phyloP scores from a whole-genome alignment of 2,797 vertebrate genomes.

The Urosaurus nigricauda region DNA sequence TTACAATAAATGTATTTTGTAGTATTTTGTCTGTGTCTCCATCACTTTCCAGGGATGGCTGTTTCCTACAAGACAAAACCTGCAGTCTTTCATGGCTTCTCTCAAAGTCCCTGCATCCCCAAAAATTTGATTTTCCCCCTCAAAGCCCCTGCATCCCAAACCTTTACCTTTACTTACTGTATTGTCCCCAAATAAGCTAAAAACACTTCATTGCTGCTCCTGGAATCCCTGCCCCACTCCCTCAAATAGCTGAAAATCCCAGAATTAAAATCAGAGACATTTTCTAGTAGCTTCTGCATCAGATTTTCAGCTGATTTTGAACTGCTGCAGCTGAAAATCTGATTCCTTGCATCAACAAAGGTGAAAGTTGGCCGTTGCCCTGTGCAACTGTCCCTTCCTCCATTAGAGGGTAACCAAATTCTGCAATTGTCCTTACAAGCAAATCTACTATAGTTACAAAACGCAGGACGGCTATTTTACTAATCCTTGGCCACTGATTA shows the following conservation, averaged over 20 bases:
- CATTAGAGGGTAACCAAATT: neutral
- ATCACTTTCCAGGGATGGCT: neutral
- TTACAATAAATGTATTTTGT: slow-evolving; percentile 59
- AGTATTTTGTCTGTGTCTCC: neutral
- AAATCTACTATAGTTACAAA: neutral
- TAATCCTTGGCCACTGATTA: neutral
- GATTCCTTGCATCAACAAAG: too few relatives aligned
- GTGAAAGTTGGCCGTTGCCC: too few relatives aligned
- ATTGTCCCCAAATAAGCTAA: neutral
- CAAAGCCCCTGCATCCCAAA: neutral
- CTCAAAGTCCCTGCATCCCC: too few relatives aligned
- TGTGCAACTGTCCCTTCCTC: neutral
- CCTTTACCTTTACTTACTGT: too few relatives aligned
- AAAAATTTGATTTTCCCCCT: too few relatives aligned
- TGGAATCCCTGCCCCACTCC: too few relatives aligned
- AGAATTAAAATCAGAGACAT: too few relatives aligned
- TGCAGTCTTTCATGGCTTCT: neutral
- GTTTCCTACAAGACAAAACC: neutral
- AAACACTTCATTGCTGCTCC: too few relatives aligned
- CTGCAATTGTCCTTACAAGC: too few relatives aligned
- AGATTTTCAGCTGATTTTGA: neutral
- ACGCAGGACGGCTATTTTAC: too few relatives aligned
- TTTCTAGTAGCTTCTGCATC: too few relatives aligned
- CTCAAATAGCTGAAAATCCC: too few relatives aligned
- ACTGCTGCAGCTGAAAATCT: neutral